phyloP scores from a whole-genome alignment of 1,140 invertebrate genomes.

The Globodera rostochiensis region DNA sequence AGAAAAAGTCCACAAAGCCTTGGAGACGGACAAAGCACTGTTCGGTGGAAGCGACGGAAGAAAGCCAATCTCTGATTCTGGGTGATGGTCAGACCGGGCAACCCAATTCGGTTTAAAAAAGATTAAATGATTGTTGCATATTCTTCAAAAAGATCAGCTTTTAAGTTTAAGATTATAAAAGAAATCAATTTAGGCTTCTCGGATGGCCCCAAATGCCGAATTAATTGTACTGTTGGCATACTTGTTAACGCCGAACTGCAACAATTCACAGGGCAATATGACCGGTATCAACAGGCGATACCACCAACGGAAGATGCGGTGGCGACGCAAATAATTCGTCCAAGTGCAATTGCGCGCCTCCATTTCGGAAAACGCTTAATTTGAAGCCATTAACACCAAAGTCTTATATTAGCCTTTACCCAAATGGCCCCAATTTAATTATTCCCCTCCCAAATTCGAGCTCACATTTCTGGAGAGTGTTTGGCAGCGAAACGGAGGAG shows the following conservation, averaged over 20 bases:
- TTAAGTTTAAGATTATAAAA: too few species aligned
- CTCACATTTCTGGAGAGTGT: conserved; percentile 28
- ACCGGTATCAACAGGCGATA: conserved; percentile 44
- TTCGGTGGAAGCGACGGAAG: conserved; percentile 33
- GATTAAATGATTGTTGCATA: too few species aligned
- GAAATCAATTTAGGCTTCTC: too few species aligned
- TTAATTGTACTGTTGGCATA: conserved; percentile 8
- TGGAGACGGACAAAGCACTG: conserved; percentile 42
- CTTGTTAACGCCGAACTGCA: conserved; percentile 48
- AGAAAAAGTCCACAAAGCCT: conserved; percentile 46
- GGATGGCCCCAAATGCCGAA: background rate
- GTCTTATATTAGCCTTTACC: too few species aligned
- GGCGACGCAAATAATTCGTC: conserved; percentile 51
- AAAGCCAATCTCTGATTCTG: conserved; percentile 45
- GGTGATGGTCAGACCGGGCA: background rate
- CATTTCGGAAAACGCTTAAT: conserved; percentile 53
- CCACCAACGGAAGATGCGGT: conserved; percentile 48
- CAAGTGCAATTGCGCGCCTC: conserved; percentile 37
- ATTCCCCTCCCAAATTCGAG: background rate
- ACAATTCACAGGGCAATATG: conserved; percentile 56
- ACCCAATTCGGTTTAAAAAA: too few species aligned
- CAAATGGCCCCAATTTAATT: background rate
- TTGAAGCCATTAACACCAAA: background rate
- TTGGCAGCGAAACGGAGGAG: conserved; percentile 29
- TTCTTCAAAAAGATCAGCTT: too few species aligned